Conservation (phyloP, 2,113 vertebrate genomes). For the Galemys pyrenaicus region DNA sequence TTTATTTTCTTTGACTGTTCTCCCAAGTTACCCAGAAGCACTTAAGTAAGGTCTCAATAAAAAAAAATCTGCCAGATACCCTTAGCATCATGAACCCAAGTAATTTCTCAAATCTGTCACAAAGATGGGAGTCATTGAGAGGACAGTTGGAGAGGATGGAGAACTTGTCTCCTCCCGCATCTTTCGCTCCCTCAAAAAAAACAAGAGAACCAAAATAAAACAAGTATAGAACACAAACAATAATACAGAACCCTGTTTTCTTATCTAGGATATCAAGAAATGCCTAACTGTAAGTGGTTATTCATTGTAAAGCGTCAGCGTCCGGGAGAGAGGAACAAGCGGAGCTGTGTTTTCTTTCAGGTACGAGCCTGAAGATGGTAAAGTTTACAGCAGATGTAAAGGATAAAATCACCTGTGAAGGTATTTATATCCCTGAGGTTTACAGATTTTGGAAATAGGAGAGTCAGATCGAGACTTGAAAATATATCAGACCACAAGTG, state of each 20-base stretch:
- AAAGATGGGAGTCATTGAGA: too few relatives aligned
- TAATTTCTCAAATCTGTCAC: not conserved
- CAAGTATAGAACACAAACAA: too few relatives aligned
- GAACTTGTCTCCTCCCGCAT: too few relatives aligned
- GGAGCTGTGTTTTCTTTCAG: not conserved
- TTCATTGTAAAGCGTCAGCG: too few relatives aligned
- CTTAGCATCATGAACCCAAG: not conserved
- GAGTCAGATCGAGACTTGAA: not conserved
- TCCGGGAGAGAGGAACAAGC: too few relatives aligned
- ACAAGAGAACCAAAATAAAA: too few relatives aligned
- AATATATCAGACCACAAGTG: not conserved
- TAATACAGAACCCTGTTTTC: too few relatives aligned
- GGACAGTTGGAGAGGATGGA: too few relatives aligned
- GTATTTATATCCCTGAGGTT: not conserved
- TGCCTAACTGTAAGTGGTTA: too few relatives aligned
- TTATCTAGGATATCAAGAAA: too few relatives aligned
- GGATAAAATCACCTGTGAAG: not conserved
- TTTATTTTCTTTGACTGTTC: not conserved
- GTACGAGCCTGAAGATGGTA: not conserved
- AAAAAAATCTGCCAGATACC: not conserved
- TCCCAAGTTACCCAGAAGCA: not conserved
- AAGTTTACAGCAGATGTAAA: too few relatives aligned
- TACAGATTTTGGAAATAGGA: not conserved
- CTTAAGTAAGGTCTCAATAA: not conserved
- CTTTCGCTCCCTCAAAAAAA: too few relatives aligned